Evolutionary conservation across 2,888 invertebrate genomes (phyloP), one percentile per base, ranked within the genome.

Genomic region (Campaea margaritaria): DNA sequence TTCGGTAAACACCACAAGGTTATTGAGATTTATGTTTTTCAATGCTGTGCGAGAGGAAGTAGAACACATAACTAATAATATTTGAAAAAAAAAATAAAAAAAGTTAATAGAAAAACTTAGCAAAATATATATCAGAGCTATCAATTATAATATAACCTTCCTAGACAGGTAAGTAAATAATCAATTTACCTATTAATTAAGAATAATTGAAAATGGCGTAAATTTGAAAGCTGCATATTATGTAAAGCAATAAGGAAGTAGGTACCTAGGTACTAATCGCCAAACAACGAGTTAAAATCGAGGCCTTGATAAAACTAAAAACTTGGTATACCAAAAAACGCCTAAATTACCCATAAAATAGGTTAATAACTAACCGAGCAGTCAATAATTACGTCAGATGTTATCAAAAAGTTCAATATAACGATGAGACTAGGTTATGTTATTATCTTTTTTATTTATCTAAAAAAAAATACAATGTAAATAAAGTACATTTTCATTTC

Each of bases 1-100:
- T 53, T 53, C 12, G 39, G 53, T 46, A 45, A 53, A 53, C 46
- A 53, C 45, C 16, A 28, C 53, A 53, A 53, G 53, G 53, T 39
- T 39, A 45, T 4, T 12, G 28, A 27, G 50, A 42, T 31, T 42
- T 42, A 16, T 42, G 9, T 41, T 28, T 12, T 21, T 38, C 0
- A 14, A 28, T 12, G 14, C 15, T 39, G 13, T 2, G 21, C 8
- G 15, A 42, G 44, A 44, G 28, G 44, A 44, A 44, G 28, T 9
- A 16, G 16, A 16, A 42, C 2, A 7, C 34, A 3, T 31, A 31
- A 31, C 8, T 9, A 9, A 9, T n/a, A n/a, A n/a, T n/a, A n/a
- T n/a, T n/a, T n/a, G n/a, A n/a, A n/a, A n/a, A n/a, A n/a, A n/a
- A n/a, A n/a, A n/a, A n/a, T n/a, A n/a, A n/a, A n/a, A n/a, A n/a